Evolutionary conservation across 35 echinoderm and acorn worm species (phyloP).

Genomic region (Lytechinus variegatus): DNA sequence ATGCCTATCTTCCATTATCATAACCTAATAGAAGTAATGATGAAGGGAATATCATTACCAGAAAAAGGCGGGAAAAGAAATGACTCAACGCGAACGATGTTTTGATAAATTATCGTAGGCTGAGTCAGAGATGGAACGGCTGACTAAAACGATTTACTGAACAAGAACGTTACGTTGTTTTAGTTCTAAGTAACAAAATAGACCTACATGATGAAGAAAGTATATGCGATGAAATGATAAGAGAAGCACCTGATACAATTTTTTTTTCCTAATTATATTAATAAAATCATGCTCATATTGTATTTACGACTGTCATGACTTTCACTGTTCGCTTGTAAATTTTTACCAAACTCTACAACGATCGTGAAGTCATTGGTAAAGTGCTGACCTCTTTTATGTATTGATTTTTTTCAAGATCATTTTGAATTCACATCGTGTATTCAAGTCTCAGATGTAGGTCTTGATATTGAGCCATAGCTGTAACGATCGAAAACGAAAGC

Average conservation of each 20-base stretch:
- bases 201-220: no score
- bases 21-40: neutral
- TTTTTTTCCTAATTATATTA: no score
- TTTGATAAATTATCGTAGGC: neutral
- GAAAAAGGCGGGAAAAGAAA: constrained; percentile 18
- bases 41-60: neutral
- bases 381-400: neutral
- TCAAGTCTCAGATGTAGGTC: neutral
- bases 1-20: neutral
- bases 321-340: neutral
- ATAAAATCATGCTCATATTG: no score
- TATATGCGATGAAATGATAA: no score
- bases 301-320: neutral
- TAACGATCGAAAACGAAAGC: neutral
- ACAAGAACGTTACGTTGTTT: neutral
- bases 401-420: neutral
- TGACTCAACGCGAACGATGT: constrained; percentile 9
- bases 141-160: neutral
- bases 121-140: neutral
- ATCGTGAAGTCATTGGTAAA: neutral
- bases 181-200: neutral
- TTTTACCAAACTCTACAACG: neutral
- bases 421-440: constrained; percentile 5
- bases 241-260: no score
- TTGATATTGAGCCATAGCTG: neutral